Conservation (phyloP, 1,140 invertebrate species). For the Panagrolaimus sp. region DNA sequence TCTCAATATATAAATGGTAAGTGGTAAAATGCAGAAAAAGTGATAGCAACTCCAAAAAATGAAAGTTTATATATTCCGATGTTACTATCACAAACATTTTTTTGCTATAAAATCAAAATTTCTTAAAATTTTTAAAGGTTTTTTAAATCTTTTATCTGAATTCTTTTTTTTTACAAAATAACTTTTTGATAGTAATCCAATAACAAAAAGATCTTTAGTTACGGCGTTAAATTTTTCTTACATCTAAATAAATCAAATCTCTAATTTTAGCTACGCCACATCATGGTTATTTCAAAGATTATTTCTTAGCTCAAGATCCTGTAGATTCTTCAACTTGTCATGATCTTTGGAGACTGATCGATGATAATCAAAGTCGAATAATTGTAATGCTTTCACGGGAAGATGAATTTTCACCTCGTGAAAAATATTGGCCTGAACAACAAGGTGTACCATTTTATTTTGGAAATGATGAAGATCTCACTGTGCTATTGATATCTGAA, state of each 20-base stretch:
- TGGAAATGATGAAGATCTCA: conserved; percentile 45
- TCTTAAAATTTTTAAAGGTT: too few species aligned
- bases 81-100: too few species aligned
- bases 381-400: conserved; percentile 95
- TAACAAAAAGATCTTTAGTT: too few species aligned
- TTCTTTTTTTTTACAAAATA: too few species aligned
- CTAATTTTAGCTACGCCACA: conserved; percentile 41
- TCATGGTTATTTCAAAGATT: conserved; percentile 55
- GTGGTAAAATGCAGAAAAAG: too few species aligned
- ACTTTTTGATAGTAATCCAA: too few species aligned
- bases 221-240: too few species aligned
- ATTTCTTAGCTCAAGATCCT: conserved; percentile 70
- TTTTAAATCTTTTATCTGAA: too few species aligned
- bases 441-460: conserved; percentile 22
- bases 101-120: too few species aligned
- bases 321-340: conserved; percentile 67
- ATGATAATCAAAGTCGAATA: conserved; percentile 89
- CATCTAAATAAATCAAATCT: too few species aligned
- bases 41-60: too few species aligned
- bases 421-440: conserved; percentile 53
- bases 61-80: too few species aligned
- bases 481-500: conserved; percentile 31
- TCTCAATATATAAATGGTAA: conserved; percentile 51
- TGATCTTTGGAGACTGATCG: conserved; percentile 97
- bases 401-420: conserved; percentile 66